A percentile compares a stretch with the other conserved stretches of the same genome.
These are phyloP conservation scores for Halocaridina rubra DNA, from an alignment of 2,888 invertebrate species.

Conservation along the genomic window DNA sequence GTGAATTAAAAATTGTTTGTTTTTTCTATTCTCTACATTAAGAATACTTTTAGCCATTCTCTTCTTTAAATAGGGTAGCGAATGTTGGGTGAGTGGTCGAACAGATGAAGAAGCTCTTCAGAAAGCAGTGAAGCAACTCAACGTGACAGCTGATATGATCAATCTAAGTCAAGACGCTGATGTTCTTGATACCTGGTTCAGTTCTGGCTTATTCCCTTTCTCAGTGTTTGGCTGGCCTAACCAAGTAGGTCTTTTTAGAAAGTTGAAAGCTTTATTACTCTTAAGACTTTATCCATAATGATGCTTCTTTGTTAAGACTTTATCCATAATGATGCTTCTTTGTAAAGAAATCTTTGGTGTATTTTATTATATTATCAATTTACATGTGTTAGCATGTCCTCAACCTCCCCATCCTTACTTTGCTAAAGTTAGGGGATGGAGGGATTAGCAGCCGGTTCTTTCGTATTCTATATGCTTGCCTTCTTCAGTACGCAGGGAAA, in stretches of 20 bases:
- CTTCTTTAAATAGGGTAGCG: conserved; percentile 67
- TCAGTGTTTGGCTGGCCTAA: conserved; percentile 98
- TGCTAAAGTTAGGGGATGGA: no score
- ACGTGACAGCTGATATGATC: conserved; percentile 71
- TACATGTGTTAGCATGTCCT: no score
- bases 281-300: no score
- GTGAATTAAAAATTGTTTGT: neutral
- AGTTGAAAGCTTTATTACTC: no score
- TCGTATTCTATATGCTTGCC: no score
- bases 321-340: no score
- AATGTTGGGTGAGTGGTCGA: conserved; percentile 75
- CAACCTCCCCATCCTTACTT: no score
- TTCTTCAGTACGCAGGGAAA: no score
- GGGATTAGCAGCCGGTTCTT: no score
- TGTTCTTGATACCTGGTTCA: conserved; percentile 99
- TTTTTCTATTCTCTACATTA: neutral
- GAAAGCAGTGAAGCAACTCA: conserved; percentile 82
- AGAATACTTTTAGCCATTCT: neutral
- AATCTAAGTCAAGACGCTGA: conserved; percentile 86
- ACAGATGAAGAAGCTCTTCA: conserved; percentile 79
- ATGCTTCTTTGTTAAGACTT: no score
- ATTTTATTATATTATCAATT: no score
- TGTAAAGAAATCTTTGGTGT: no score
- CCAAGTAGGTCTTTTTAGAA: conserved; percentile 67
- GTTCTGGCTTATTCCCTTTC: conserved; percentile 95